These are phyloP conservation scores for Drosophila aldrichi DNA, from an alignment of 2,888 invertebrate genomes.

Conservation along the genomic window DNA sequence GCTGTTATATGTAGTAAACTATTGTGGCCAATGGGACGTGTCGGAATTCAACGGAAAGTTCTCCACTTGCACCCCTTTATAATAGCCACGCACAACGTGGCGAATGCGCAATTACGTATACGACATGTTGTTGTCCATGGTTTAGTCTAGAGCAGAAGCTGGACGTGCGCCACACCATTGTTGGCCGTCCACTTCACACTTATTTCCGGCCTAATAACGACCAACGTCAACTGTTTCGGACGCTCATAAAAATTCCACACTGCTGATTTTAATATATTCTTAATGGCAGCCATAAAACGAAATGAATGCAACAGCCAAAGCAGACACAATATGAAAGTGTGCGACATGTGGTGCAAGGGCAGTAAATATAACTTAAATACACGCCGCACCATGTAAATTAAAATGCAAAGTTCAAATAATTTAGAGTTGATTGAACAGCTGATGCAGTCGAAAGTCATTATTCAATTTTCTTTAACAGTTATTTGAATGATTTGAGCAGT, in stretches of 20 bases:
- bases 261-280: conserved; percentile 70
- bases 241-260: conserved; percentile 70
- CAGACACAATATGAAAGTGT: conserved; percentile 1
- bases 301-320: conserved; percentile 28
- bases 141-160: conserved; percentile 19
- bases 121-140: conserved; percentile 50
- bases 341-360: not conserved
- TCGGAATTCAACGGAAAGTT: conserved; percentile 41
- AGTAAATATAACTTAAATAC: not conserved
- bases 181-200: conserved; percentile 25
- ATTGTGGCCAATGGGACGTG: conserved; percentile 55
- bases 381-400: not conserved
- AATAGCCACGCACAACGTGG: conserved; percentile 32
- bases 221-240: conserved; percentile 34
- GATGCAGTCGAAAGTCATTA: not conserved
- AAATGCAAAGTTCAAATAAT: not conserved
- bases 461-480: not conserved
- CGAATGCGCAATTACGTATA: conserved; percentile 61
- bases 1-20: conserved; percentile 58
- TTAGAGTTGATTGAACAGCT: not conserved
- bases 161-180: conserved; percentile 11
- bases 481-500: not conserved
- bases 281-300: conserved; percentile 68
- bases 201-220: conserved; percentile 47
- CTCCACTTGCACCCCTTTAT: conserved; percentile 40